Evolutionary conservation across 2,113 vertebrate species (phyloP).

Genomic region (Collichthys lucidus): DNA sequence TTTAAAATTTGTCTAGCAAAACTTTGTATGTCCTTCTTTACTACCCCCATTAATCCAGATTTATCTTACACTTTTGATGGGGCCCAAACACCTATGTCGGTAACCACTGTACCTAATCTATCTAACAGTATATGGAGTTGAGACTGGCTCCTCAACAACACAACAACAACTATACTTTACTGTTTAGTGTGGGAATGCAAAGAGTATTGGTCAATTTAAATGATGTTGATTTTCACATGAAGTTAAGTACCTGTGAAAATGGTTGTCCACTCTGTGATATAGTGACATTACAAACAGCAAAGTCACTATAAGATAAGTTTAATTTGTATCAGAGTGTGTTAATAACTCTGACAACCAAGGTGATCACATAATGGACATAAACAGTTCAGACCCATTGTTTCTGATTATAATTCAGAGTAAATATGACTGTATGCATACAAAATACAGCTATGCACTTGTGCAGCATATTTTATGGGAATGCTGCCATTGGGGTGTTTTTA

Average conservation of each 20-base stretch:
- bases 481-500: background rate
- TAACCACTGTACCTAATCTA: too few relatives aligned
- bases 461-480: background rate
- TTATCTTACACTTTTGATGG: too few relatives aligned
- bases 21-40: too few relatives aligned
- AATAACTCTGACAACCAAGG: background rate
- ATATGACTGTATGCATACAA: background rate
- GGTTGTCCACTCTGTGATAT: background rate
- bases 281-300: background rate
- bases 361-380: background rate
- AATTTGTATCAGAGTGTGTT: background rate
- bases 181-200: background rate
- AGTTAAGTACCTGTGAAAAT: background rate
- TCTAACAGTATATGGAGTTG: too few relatives aligned
- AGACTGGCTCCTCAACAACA: too few relatives aligned
- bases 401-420: slow-evolving; percentile 2
- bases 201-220: background rate
- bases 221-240: background rate
- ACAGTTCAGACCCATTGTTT: background rate
- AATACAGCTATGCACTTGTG: background rate
- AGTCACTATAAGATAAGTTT: background rate
- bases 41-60: too few relatives aligned
- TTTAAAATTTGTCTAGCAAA: too few relatives aligned
- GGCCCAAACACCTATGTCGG: too few relatives aligned
- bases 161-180: too few relatives aligned